Evolutionary conservation across 2,797 vertebrate genomes (phyloP).

Genomic region (Allobates femoralis): DNA sequence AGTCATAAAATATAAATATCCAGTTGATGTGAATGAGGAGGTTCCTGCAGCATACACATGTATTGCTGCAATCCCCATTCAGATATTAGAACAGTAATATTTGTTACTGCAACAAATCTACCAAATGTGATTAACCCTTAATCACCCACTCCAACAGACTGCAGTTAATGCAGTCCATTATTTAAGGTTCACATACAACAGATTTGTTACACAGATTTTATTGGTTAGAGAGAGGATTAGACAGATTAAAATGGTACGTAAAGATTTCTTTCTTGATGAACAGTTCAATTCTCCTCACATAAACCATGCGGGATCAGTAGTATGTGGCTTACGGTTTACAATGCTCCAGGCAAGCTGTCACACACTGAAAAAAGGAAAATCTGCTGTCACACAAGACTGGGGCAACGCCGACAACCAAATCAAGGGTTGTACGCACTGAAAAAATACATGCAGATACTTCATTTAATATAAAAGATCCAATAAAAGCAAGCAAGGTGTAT

Average conservation of each 20-base stretch:
- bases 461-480: neutral
- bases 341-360: conserved; percentile 28
- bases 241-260: conserved; percentile 41
- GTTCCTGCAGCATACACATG: too few species aligned
- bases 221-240: conserved; percentile 42
- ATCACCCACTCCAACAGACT: neutral
- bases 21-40: too few species aligned
- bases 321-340: conserved; percentile 45
- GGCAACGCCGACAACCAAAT: neutral
- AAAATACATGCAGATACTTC: neutral
- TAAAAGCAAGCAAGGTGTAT: neutral
- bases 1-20: too few species aligned
- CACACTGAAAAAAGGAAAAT: neutral
- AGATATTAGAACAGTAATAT: too few species aligned
- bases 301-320: conserved; percentile 34
- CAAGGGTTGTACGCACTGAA: neutral
- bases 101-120: too few species aligned
- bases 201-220: conserved; percentile 41
- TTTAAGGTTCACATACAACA: conserved; percentile 16
- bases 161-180: neutral
- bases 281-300: conserved; percentile 30
- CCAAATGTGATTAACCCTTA: too few species aligned
- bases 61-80: too few species aligned
- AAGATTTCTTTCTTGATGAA: conserved; percentile 48
- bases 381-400: neutral